A percentile compares a stretch with the other conserved stretches of the same genome.
Evolutionary conservation across 2,113 vertebrate genomes (phyloP).

Genomic region (Lampris megalopsis): DNA sequence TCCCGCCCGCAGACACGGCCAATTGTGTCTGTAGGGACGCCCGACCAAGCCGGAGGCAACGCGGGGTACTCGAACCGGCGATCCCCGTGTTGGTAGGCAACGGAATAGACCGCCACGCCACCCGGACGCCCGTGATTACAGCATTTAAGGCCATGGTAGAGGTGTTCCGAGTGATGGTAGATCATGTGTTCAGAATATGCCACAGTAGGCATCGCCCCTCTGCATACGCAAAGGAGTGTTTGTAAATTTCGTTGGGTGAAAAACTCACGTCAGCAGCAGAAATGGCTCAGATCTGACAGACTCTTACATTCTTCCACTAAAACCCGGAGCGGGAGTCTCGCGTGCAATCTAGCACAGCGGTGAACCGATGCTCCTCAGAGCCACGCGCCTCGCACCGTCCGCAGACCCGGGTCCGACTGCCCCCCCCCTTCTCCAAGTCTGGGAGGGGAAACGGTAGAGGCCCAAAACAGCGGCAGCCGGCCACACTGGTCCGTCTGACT

Average conservation of each 20-base stretch:
- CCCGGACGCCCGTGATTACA: conserved; percentile 50
- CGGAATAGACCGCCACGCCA: too few relatives aligned
- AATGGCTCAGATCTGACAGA: conserved; percentile 67
- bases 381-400: background rate
- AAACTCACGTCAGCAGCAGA: conserved; percentile 63
- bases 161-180: conserved; percentile 39
- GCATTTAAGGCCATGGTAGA: conserved; percentile 66
- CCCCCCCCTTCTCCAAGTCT: background rate
- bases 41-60: too few relatives aligned
- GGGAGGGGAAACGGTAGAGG: background rate
- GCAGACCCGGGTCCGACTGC: conserved; percentile 5
- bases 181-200: conserved; percentile 37
- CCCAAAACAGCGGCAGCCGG: conserved; percentile 11
- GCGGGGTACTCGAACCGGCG: too few relatives aligned
- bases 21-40: too few relatives aligned
- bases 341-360: conserved; percentile 28
- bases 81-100: too few relatives aligned
- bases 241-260: conserved; percentile 52
- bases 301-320: conserved; percentile 59
- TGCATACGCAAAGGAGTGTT: conserved; percentile 46
- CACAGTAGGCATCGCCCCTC: conserved; percentile 17
- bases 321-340: conserved; percentile 22
- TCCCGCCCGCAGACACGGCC: too few relatives aligned
- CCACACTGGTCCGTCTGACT: background rate
- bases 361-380: background rate